Evolutionary conservation across 2,113 vertebrate species (phyloP), one percentile per base, ranked within the genome.

Genomic region (Pithys albifrons): DNA sequence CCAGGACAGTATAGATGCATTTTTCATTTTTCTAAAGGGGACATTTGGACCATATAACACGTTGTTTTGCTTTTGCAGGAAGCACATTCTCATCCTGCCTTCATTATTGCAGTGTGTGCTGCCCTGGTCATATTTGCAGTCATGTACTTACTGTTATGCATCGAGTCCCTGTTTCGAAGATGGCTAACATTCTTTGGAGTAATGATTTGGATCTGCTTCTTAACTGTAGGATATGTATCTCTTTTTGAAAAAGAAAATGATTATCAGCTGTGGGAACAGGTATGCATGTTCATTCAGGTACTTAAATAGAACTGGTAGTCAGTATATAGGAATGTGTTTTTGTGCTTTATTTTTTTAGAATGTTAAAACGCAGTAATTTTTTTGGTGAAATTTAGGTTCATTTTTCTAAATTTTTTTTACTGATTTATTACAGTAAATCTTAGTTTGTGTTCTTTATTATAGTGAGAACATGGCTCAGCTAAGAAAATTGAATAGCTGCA

Each of bases 151-250:
- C 98, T 99, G 96, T 97, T 99, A 37, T 99, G 98, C 11, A 94
- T 97, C 0, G 99, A 99, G 52, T 97, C 98, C 28, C 97, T 99
- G 1, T 97, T 98, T 18, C 98, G 98, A 82, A 98, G 98, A 61
- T 99, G 99, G 98, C 98, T 99, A 20, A 95, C 54, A 3, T 80
- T 98, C 12, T 98, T 98, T 48, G 99, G 99, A 3, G 88, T 98
- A 29, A 83, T 97, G 20, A 97, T 98, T 52, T 99, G 99, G 99
- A 94, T 97, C 95, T 99, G 99, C 85, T 98, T 99, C 70, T 83
- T 99, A 96, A 96, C 96, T 0, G 97, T 99, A 94, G 99, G 98
- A 93, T 99, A 98, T 6, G 97, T 98, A 24, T 98, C 99, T 92
- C 97, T 99, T 48, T 99, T 98, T 94, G 96, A 97, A 35, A 70